A percentile compares a stretch with the other conserved stretches of the same genome.
phyloP scores from a whole-genome alignment of 2,113 vertebrate species.

The Petaurus breviceps region DNA sequence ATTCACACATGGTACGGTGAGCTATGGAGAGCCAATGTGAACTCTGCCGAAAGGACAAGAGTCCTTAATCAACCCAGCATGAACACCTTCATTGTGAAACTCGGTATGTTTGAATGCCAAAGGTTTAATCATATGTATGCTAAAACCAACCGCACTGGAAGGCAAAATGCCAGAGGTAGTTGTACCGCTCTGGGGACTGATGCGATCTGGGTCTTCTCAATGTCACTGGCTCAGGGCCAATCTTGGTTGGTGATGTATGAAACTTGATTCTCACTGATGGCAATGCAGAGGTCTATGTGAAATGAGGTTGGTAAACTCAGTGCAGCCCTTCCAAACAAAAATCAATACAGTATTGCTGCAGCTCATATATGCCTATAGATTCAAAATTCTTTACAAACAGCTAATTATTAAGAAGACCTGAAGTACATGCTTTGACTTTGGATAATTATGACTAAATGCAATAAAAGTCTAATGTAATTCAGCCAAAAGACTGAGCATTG shows the following conservation, averaged over 20 bases:
- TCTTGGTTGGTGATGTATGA: neutral
- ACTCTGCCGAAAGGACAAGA: neutral
- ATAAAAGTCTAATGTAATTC: neutral
- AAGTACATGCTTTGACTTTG: neutral
- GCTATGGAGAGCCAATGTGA: neutral
- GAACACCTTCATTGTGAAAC: neutral
- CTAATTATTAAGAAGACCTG: no score
- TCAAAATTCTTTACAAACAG: neutral
- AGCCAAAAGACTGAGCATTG: neutral
- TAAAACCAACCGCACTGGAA: neutral
- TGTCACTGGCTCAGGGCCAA: neutral
- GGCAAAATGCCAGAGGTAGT: neutral
- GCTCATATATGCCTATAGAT: fast-evolving
- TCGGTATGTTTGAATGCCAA: neutral
- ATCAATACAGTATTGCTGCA: neutral
- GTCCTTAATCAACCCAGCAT: neutral
- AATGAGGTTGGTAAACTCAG: neutral
- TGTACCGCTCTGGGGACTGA: neutral
- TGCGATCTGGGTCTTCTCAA: neutral
- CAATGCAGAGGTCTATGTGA: neutral
- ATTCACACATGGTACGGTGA: fast-evolving
- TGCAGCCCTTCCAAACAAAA: neutral
- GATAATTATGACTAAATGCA: neutral
- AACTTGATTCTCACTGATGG: fast-evolving
- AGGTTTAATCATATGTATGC: neutral